Percentiles rank a stretch among this genome's conserved stretches.
phyloP scores from a whole-genome alignment of 2,888 invertebrate genomes.

The Alsophila aescularia region DNA sequence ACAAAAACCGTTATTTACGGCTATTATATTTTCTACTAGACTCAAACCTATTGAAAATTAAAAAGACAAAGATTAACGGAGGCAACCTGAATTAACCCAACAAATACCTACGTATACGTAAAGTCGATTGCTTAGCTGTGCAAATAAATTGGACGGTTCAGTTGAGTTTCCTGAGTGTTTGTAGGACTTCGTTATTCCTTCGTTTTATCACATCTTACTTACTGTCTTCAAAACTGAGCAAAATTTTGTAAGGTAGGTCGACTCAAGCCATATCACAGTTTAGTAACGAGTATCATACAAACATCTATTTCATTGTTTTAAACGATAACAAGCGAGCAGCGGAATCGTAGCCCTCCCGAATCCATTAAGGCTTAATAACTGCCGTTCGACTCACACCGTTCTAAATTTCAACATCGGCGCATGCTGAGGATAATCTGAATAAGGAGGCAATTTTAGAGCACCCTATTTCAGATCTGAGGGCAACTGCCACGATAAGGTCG shows the following conservation, averaged over 20 bases:
- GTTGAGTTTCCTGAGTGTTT: neutral
- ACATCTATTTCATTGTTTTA: constrained; percentile 65
- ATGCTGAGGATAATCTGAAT: constrained; percentile 65
- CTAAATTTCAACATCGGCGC: constrained; percentile 58
- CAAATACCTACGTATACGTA: neutral
- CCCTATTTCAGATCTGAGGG: constrained; percentile 66
- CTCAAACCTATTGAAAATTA: neutral
- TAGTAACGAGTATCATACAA: constrained; percentile 31
- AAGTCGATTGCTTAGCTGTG: neutral
- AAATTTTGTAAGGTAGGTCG: neutral
- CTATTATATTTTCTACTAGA: neutral
- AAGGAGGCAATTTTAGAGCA: constrained; percentile 63
- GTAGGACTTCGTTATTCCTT: neutral
- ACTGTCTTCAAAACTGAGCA: neutral
- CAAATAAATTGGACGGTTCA: constrained; percentile 2
- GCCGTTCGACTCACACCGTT: constrained; percentile 56
- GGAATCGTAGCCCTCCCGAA: constrained; percentile 50
- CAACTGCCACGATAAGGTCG: constrained; percentile 62
- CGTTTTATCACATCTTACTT: neutral
- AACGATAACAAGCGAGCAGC: constrained; percentile 48
- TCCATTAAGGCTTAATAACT: constrained; percentile 64
- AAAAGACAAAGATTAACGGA: neutral
- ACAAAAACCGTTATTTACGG: too few relatives aligned
- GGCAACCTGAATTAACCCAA: neutral
- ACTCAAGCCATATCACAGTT: constrained; percentile 3